Evolutionary conservation across 2,113 vertebrate genomes (phyloP).

Genomic region (Fregata magnificens): DNA sequence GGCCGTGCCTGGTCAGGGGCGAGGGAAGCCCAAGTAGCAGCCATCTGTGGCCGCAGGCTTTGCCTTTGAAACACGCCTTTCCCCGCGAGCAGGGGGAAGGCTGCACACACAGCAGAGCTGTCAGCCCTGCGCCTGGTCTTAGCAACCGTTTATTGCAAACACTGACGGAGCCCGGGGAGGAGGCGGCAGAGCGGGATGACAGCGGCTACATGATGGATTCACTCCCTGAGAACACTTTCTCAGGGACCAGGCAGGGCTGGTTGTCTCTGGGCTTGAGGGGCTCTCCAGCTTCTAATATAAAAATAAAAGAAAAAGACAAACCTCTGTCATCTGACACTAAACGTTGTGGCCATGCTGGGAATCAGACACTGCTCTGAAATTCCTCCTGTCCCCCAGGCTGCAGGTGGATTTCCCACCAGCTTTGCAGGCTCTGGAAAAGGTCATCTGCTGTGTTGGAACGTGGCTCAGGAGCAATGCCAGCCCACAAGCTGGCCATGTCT

Average conservation of each 20-base stretch:
- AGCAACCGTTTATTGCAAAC: not conserved
- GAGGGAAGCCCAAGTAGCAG: not conserved
- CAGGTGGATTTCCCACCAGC: not conserved
- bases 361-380: not conserved
- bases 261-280: not conserved
- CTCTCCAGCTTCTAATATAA: not conserved
- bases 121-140: not conserved
- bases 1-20: not conserved
- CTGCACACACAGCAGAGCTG: fast-evolving
- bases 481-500: fast-evolving
- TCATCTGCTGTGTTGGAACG: not conserved
- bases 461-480: not conserved
- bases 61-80: fast-evolving
- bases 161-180: fast-evolving
- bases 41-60: not conserved
- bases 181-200: not conserved
- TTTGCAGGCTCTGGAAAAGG: not conserved
- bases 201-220: not conserved
- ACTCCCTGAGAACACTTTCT: fast-evolving
- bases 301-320: not conserved
- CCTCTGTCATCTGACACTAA: not conserved
- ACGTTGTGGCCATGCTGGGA: not conserved
- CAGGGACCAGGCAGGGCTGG: not conserved
- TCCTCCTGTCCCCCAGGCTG: not conserved
- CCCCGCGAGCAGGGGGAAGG: not conserved